A percentile compares a stretch with the other conserved stretches of the same genome.
These are phyloP conservation scores for Corydoras maculifer DNA, from an alignment of 2,113 vertebrate species.

Conservation along the genomic window DNA sequence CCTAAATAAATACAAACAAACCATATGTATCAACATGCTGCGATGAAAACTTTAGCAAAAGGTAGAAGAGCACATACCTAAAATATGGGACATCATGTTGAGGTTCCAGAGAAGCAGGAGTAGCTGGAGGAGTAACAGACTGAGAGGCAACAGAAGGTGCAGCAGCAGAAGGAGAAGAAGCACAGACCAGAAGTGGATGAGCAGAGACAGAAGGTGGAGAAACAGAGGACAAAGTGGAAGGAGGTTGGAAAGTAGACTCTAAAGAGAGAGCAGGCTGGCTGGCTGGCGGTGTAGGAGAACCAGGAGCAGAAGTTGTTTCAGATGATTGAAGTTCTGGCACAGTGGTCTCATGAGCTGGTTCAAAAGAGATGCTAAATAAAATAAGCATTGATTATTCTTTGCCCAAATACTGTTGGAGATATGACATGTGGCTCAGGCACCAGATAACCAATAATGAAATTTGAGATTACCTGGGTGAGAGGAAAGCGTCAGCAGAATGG, in stretches of 20 bases:
- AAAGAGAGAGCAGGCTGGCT: too few species aligned
- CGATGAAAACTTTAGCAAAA: too few species aligned
- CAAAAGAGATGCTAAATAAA: constrained; percentile 27
- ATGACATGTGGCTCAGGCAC: background rate
- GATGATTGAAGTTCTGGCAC: background rate
- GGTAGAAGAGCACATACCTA: constrained; percentile 46
- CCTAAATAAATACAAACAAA: constrained; percentile 52
- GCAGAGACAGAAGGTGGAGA: constrained; percentile 1
- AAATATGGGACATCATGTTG: constrained; percentile 64
- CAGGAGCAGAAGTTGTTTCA: constrained; percentile 20
- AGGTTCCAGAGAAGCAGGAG: constrained; percentile 34
- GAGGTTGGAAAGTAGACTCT: background rate
- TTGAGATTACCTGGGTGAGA: constrained; percentile 60
- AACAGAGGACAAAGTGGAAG: background rate
- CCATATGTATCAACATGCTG: too few species aligned
- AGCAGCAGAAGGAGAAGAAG: background rate
- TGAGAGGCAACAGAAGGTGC: constrained; percentile 1
- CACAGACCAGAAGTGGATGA: constrained; percentile 9
- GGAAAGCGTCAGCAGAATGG: constrained; percentile 68
- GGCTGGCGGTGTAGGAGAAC: background rate
- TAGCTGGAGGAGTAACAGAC: background rate
- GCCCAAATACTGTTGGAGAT: background rate
- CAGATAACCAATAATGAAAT: background rate
- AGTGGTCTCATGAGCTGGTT: constrained; percentile 7
- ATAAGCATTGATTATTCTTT: background rate